Base-by-base conservation (phyloP, 2,888 invertebrate species). In the Germaria angustata region DNA sequence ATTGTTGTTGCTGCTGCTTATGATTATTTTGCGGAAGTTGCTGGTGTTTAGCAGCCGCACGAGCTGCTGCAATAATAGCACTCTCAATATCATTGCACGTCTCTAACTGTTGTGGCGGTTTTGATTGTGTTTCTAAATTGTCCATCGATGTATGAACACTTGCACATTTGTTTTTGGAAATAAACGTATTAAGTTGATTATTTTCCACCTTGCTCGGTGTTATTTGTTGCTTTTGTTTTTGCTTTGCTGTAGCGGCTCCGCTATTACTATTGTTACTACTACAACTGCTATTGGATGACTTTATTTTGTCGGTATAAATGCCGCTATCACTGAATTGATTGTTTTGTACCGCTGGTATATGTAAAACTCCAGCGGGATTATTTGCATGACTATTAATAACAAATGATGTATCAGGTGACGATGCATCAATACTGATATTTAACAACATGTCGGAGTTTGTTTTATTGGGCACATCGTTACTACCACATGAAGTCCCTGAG, bases 71-170 rank as follows among this genome's bases (percentile, higher is more conserved):
- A 72, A 90, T 88, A 34, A 90, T 90, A 66, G 89, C 90, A 59
- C 89, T 84, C 84, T 90, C 90, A 84, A 90, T 91, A 65, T 90
- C 90, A 81, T 90, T 89, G 84, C 90, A 90, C 2, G 91, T 90
- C 81, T 90, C 90, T 53, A 90, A 82, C 78, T 90, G 90, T 59
- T 88, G 88, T 53, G 83, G 84, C 73, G 85, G 84, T 28, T 36
- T 51, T 36, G 24, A 39, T 49, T 80, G 72, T 57, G 28, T 53
- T 55, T 80, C 73, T 34, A 82, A 79, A 72, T 75, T 79, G 59
- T 82, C 75, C 69, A 83, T 79, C 57, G 77, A 77, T 28, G 80
- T 69, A 49, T 80, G 82, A 68, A 80, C 71, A 68, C 82, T 82
- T 36, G 79, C 17, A 76, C 61, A 66, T 41, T 73, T 53, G 20